phyloP scores from a whole-genome alignment of 2,888 invertebrate genomes.

The Phaedon cochleariae region DNA sequence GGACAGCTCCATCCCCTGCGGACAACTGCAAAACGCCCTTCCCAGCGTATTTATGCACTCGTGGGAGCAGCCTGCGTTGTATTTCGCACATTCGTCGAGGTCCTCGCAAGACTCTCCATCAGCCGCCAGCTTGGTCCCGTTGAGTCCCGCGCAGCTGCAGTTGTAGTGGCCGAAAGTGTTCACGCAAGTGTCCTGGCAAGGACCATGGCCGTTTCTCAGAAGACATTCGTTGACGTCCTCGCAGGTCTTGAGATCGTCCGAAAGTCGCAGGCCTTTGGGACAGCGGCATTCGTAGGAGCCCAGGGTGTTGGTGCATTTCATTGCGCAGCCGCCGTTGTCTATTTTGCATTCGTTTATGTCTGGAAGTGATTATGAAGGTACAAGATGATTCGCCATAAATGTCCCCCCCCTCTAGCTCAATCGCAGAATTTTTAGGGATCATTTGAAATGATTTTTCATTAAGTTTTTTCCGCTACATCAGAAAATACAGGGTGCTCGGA shows the following conservation, averaged over 20 bases:
- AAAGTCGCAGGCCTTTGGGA: slow-evolving; percentile 64
- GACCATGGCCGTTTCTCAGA: slow-evolving; percentile 71
- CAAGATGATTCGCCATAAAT: too few relatives aligned
- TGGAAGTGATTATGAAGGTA: slow-evolving; percentile 51
- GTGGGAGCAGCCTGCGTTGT: slow-evolving; percentile 68
- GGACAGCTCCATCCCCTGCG: slow-evolving; percentile 55
- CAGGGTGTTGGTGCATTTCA: slow-evolving; percentile 66
- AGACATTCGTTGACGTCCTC: slow-evolving; percentile 71
- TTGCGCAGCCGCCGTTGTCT: slow-evolving; percentile 66
- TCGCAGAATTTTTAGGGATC: too few relatives aligned
- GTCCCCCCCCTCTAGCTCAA: too few relatives aligned
- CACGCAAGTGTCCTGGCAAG: slow-evolving; percentile 70
- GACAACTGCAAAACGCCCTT: slow-evolving; percentile 57
- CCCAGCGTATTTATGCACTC: slow-evolving; percentile 67
- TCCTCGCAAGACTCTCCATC: slow-evolving; percentile 69
- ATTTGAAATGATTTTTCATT: too few relatives aligned
- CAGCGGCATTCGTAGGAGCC: slow-evolving; percentile 69
- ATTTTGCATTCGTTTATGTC: slow-evolving; percentile 69
- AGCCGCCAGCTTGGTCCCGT: slow-evolving; percentile 67
- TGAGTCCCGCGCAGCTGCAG: slow-evolving; percentile 67
- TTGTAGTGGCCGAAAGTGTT: slow-evolving; percentile 69
- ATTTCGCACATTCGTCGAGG: slow-evolving; percentile 63
- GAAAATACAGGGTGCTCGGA: too few relatives aligned
- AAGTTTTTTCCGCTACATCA: too few relatives aligned
- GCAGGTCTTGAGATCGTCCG: slow-evolving; percentile 48